Evolutionary conservation across 2,797 vertebrate genomes (phyloP).

Genomic region (Clamator glandarius): DNA sequence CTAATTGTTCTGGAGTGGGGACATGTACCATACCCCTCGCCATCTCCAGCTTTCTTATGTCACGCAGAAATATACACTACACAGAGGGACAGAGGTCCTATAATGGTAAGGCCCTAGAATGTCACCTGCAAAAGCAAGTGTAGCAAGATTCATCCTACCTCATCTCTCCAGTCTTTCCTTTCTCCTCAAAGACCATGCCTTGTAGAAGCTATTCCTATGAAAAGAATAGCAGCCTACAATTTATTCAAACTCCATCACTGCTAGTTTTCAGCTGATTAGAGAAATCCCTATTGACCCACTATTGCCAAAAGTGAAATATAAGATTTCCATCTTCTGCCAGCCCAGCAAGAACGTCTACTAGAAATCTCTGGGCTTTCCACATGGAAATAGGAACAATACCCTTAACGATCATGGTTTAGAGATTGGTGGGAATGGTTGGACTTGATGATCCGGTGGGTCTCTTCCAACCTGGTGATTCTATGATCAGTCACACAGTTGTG

Average conservation of each 20-base stretch:
- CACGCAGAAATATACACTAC: not conserved
- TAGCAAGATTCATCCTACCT: not conserved
- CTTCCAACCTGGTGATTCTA: no score
- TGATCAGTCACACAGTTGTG: not conserved
- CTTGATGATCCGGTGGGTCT: no score
- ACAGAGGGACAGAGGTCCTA: not conserved
- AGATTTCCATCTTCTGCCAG: not conserved
- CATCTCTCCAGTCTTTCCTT: not conserved
- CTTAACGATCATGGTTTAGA: no score
- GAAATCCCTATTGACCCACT: not conserved
- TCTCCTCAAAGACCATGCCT: not conserved
- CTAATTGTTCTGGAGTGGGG: not conserved
- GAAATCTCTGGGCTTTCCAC: not conserved
- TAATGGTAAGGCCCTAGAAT: not conserved
- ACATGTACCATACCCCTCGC: not conserved
- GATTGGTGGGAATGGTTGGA: no score
- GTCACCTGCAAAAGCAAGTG: not conserved
- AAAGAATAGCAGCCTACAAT: not conserved
- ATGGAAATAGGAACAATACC: slow-evolving; percentile 20
- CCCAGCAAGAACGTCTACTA: not conserved
- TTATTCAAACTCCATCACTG: not conserved
- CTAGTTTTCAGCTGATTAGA: not conserved
- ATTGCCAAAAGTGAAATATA: not conserved
- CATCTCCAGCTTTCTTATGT: not conserved
- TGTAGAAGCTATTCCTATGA: not conserved